Base-by-base conservation (phyloP, 2,797 vertebrate species). In the Erpetoichthys calabaricus region DNA sequence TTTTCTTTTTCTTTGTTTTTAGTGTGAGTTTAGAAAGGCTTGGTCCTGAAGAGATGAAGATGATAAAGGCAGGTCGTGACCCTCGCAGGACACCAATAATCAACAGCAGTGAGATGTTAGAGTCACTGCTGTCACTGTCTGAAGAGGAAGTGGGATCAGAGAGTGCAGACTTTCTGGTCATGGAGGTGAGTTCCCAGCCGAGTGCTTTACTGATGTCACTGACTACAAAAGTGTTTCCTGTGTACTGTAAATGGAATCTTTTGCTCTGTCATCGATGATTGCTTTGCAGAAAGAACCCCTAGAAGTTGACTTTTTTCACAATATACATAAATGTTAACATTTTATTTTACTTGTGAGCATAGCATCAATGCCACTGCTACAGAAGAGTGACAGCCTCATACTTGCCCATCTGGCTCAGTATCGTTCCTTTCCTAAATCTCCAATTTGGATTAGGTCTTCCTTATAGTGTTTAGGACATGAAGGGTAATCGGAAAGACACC, bases 31-130 rank as follows among this genome's bases (percentile, higher is more conserved):
- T 82, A 66, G 75, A 72, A 45, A 67, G 71, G 10, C 64, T 82
- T 63, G 72, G 71, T 10, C 47, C 62, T 0, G 67, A 67, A 0
- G 75, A 76, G 58, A 60, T 79, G 2, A 71, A 66, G 7, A 67
- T 57, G 53, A 64, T 75, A 4, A 45, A 25, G 42, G 64, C 60
- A 52, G 61, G 60, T 2, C 62, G 59, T 46, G 75, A 76, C 60
- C 65, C 69, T n/a, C 68, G 68, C 8, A 56, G 79, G 43, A 65
- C 56, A 25, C 77, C 77, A 45, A 65, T 78, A 6, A 44, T 75
- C 42, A 77, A 68, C 59, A 85, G 78, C 61, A 68, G 62, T 0
- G 79, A 86, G 0, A 77, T 77, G 4, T 66, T 79, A 71, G 84
- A 80, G 47, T 76, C 76, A 4, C 61, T 82, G 61, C 73, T 80